These are phyloP conservation scores for Petrocephalus zakoni DNA, from an alignment of 2,113 vertebrate genomes.

Conservation along the genomic window DNA sequence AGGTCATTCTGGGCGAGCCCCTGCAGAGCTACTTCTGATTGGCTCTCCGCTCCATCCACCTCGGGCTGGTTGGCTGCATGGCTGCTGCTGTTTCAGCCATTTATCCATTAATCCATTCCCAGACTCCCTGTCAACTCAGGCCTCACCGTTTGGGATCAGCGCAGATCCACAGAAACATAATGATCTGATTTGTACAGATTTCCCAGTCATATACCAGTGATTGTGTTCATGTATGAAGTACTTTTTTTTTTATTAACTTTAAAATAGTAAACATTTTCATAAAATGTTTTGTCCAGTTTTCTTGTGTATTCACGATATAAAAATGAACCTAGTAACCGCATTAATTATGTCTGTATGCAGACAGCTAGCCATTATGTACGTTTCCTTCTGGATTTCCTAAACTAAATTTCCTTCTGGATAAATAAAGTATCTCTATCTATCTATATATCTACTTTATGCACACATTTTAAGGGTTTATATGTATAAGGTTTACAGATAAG, in stretches of 20 bases:
- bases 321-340: not conserved
- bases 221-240: not conserved
- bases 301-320: not conserved
- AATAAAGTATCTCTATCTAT: too few relatives aligned
- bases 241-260: not conserved
- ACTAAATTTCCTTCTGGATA: too few relatives aligned
- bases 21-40: slow-evolving; percentile 88
- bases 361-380: not conserved
- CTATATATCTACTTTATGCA: not conserved
- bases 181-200: not conserved
- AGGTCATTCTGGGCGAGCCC: slow-evolving; percentile 81
- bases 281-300: not conserved
- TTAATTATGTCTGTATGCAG: not conserved
- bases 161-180: not conserved
- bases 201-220: not conserved
- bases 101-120: not conserved
- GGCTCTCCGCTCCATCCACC: not conserved
- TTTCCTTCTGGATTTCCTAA: too few relatives aligned
- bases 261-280: slow-evolving; percentile 1
- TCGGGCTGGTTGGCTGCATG: too few relatives aligned
- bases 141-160: not conserved
- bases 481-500: not conserved
- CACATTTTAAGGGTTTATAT: not conserved
- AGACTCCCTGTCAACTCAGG: not conserved
- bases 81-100: not conserved